phyloP scores from a whole-genome alignment of 2,888 invertebrate genomes.

The Trichacis sp. region DNA sequence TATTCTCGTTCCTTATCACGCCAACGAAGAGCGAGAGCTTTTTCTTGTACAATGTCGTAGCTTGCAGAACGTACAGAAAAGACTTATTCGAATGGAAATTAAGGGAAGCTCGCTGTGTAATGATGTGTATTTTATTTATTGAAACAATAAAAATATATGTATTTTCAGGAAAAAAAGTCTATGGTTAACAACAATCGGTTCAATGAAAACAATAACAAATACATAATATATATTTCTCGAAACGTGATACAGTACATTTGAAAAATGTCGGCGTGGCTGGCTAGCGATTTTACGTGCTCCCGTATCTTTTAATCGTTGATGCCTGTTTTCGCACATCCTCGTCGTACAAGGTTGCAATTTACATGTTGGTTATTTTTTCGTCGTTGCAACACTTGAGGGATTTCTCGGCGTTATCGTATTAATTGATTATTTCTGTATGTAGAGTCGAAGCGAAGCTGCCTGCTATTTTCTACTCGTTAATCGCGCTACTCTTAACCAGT shows the following conservation, averaged over 20 bases:
- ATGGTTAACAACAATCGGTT: slow-evolving; percentile 43
- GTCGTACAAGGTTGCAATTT: no score
- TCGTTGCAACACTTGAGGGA: slow-evolving; percentile 22
- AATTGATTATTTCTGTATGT: slow-evolving; percentile 33
- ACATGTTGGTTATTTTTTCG: no score
- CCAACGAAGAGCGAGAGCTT: no score
- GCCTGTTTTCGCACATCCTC: no score
- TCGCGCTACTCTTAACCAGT: slow-evolving; percentile 40
- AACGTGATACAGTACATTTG: slow-evolving; percentile 67
- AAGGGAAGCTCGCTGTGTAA: neutral
- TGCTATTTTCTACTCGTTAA: slow-evolving; percentile 44
- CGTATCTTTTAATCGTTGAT: no score
- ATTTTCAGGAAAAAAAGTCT: slow-evolving; percentile 17
- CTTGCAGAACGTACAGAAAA: no score
- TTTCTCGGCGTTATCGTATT: slow-evolving; percentile 16
- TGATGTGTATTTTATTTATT: slow-evolving; percentile 5
- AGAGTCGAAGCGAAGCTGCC: slow-evolving; percentile 44
- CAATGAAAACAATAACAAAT: slow-evolving; percentile 70
- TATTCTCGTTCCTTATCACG: no score
- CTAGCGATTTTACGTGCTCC: slow-evolving; percentile 54
- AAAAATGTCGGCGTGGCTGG: slow-evolving; percentile 40
- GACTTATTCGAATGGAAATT: no score
- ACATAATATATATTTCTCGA: slow-evolving; percentile 67
- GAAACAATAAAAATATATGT: slow-evolving; percentile 8
- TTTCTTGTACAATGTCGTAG: no score